Evolutionary conservation across 2,888 invertebrate species (phyloP).

Genomic region (Aspidiotus rigidus): DNA sequence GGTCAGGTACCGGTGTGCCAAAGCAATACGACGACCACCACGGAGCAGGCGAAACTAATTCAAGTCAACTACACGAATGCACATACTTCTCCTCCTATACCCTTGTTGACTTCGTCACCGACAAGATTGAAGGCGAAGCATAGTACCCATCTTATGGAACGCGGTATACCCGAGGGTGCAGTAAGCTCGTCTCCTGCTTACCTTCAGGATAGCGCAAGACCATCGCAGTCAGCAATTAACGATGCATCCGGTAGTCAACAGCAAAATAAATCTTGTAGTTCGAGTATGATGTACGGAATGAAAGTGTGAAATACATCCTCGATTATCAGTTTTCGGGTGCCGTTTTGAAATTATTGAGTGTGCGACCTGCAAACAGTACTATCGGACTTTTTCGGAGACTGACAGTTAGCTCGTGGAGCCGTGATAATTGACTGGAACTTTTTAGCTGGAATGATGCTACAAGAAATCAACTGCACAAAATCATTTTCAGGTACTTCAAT

Average conservation of each 20-base stretch:
- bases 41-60: conserved; percentile 21
- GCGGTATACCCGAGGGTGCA: conserved; percentile 31
- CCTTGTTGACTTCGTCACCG: conserved; percentile 25
- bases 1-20: background rate
- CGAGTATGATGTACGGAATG: background rate
- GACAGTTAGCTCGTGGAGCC: no score
- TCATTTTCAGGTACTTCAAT: no score
- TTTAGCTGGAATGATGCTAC: no score
- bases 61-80: conserved; percentile 16
- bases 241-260: background rate
- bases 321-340: no score
- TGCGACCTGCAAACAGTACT: no score
- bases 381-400: no score
- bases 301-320: background rate
- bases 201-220: conserved; percentile 18
- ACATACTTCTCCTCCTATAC: conserved; percentile 15
- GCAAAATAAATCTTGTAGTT: background rate
- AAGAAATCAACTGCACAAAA: no score
- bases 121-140: conserved; percentile 17
- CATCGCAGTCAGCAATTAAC: background rate
- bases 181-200: conserved; percentile 24
- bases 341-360: no score
- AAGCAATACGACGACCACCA: background rate
- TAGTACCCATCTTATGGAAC: conserved; percentile 7
- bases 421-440: no score